phyloP scores from a whole-genome alignment of 2,113 vertebrate genomes.

The Macquaria australasica region DNA sequence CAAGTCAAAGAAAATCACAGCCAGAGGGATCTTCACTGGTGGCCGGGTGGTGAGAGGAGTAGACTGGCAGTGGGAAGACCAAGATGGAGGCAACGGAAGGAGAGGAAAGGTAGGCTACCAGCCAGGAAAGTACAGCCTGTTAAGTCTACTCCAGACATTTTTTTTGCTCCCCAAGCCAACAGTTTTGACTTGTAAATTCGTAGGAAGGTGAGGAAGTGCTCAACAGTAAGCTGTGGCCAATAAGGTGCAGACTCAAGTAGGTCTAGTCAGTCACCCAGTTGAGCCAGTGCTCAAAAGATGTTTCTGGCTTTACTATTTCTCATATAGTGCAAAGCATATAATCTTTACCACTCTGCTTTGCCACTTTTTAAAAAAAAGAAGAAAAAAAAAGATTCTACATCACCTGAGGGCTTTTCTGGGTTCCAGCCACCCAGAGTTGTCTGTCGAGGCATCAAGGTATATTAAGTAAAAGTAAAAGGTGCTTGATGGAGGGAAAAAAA shows the following conservation, averaged over 20 bases:
- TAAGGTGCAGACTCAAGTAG: neutral
- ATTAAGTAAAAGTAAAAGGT: neutral
- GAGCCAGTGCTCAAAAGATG: neutral
- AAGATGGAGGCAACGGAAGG: conserved; percentile 98
- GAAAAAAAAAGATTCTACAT: neutral
- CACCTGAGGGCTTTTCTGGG: neutral
- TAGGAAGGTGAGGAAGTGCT: neutral
- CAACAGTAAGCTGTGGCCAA: neutral
- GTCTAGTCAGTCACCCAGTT: neutral
- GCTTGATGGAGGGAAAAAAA: conserved; percentile 10
- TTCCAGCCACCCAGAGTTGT: neutral
- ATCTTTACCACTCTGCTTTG: neutral
- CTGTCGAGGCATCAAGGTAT: neutral
- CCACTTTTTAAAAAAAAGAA: neutral
- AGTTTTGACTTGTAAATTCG: neutral
- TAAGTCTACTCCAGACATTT: neutral
- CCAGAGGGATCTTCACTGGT: conserved; percentile 97
- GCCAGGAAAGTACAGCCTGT: neutral
- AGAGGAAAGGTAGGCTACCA: conserved; percentile 91
- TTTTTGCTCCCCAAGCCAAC: neutral
- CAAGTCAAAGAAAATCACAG: conserved; percentile 99
- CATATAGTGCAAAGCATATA: neutral
- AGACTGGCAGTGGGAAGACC: conserved; percentile 99
- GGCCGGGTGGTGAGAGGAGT: conserved; percentile 97
- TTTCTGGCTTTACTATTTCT: neutral